Evolutionary conservation across 2,113 vertebrate genomes (phyloP), one percentile per base, ranked within the genome.

Genomic region (Zeus faber): DNA sequence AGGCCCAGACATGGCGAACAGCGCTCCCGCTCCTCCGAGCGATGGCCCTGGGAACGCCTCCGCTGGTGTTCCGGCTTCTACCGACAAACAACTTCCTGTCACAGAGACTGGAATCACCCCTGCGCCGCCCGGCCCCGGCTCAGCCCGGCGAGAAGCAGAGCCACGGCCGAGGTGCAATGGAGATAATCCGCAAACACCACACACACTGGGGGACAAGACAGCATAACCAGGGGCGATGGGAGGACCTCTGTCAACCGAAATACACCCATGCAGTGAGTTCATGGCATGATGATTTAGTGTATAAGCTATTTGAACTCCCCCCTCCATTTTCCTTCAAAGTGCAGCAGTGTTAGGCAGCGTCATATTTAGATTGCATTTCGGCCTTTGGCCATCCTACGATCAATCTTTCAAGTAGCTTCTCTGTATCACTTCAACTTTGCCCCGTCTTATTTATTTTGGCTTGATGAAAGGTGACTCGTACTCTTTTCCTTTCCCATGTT

Each of bases 111-210:
- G 58, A 39, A 40, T 37, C 46, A 27, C 54, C 16, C 27, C 74
- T 9, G 62, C 81, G 25, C 80, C 65, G 52, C 58, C 80, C 50
- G 35, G 70, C 65, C 85, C 76, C 54, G 77, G 56, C 33, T 48
- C 85, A 14, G 81, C 66, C 49, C 68, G 69, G 39, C 85, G 74
- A 58, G 88, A 84, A 6, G 85, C 79, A 58, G 83, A 79, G 46
- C 68, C 78, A 17, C 72, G 88, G 47, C 13, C 65, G 56, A 82
- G 71, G 55, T 91, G 92, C 85, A 94, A 93, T 1, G 91, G 92
- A 24, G 89, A 85, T 24, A 65, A n/a, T n/a, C n/a, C n/a, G n/a
- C n/a, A 79, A 53, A 54, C 87, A 65, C 79, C 81, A 55, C 85
- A 89, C 59, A 80, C 77, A 59, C 76, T 73, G 67, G 86, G 72